Base-by-base conservation (phyloP, 2,888 invertebrate species). In the Diplolepis rosae region DNA sequence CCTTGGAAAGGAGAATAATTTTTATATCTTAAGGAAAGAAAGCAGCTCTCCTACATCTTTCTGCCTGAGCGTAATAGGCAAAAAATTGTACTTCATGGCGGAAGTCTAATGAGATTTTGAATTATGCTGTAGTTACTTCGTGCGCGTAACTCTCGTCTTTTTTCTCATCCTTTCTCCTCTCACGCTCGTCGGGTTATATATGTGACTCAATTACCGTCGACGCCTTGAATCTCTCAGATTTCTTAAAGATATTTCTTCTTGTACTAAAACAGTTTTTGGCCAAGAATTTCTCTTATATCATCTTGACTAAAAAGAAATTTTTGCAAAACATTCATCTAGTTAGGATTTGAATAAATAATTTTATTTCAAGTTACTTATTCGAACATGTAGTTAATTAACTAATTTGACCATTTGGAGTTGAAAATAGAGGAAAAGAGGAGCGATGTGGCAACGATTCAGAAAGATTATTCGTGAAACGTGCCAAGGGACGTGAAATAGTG, bases 101-200 rank as follows among this genome's bases (percentile, higher is more conserved):
- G 78, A 75, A 76, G 77, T 84, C 82, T 87, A 87, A 87, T 86
- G 85, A 87, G 87, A 87, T 87, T 87, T 87, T 86, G 85, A 86
- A 87, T 85, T 86, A 86, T 83, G 82, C 79, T 78, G 80, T 79
- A 83, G 82, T 83, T 84, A 79, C 82, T 75, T 75, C 54, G 71
- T 76, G 71, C 81, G 79, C 77, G 78, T 77, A 81, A 82, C 76
- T 81, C 77, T 69, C 65, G 51, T 30, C 54, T 39, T 28, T 50
- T 32, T 35, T n/a, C 61, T 35, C 54, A 22, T 54, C 50, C 65
- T 65, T 15, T 51, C 67, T 72, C 66, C 65, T 72, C 72, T 72
- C 69, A 74, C 74, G 72, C 74, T 74, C 73, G 66, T 56, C 70
- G 76, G 76, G 79, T 85, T 83, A 83, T 83, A 54, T 54, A 82